Percentiles rank a stretch among this genome's conserved stretches.
These are phyloP conservation scores for Prosapia bicincta DNA, from an alignment of 2,888 invertebrate species.

Conservation along the genomic window DNA sequence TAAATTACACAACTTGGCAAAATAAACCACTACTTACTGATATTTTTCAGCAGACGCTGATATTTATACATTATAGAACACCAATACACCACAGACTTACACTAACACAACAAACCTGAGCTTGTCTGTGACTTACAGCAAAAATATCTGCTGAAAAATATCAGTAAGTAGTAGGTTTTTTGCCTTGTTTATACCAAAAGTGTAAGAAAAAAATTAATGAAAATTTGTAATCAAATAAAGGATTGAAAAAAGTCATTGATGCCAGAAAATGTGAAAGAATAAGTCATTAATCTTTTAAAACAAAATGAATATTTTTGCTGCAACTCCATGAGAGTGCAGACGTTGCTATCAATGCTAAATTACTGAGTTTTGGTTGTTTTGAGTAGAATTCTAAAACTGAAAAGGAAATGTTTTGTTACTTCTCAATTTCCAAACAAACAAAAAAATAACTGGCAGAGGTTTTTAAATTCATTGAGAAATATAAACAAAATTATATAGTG, in stretches of 20 bases:
- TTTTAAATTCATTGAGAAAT: neutral
- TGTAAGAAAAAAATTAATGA: neutral
- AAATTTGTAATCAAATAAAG: slow-evolving; percentile 6
- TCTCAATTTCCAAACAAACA: neutral
- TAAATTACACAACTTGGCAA: no score
- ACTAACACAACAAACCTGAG: no score
- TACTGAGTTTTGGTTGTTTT: slow-evolving; percentile 5
- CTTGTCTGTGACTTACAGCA: no score
- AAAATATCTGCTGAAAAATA: no score
- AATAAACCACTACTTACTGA: no score
- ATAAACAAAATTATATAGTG: neutral
- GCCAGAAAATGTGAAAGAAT: slow-evolving; percentile 8
- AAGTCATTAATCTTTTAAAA: neutral
- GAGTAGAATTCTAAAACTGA: slow-evolving; percentile 5
- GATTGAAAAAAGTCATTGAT: slow-evolving; percentile 11
- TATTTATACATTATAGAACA: no score
- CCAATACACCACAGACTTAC: no score
- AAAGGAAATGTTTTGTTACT: slow-evolving; percentile 3
- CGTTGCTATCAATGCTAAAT: slow-evolving; percentile 8
- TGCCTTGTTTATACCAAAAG: no score
- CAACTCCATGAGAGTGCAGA: slow-evolving; percentile 24
- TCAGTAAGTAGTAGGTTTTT: no score
- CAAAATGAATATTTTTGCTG: slow-evolving; percentile 14
- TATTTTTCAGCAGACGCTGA: no score
- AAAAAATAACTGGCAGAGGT: neutral